Conservation (phyloP, 2,888 invertebrate species). For the Acrobasis repandana region DNA sequence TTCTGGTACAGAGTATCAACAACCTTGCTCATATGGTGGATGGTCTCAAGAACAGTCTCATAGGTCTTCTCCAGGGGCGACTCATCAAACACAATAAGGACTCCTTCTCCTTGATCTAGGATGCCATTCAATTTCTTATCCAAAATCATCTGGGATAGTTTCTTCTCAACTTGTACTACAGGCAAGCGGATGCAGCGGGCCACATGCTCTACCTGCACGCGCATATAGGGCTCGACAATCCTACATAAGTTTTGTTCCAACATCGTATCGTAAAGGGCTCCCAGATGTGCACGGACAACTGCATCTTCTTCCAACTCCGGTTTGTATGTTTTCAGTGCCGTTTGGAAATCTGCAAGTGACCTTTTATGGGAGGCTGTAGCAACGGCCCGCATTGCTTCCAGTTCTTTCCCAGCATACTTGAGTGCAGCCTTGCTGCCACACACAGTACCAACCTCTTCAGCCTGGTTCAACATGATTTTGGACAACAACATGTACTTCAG, state of each 20-base stretch:
- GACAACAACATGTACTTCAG: slow-evolving; percentile 99
- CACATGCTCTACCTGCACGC: slow-evolving; percentile 97
- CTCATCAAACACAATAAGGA: slow-evolving; percentile 98
- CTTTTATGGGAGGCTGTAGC: slow-evolving; percentile 98
- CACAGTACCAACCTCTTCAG: slow-evolving; percentile 97
- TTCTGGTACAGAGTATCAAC: slow-evolving; percentile 99
- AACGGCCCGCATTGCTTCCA: slow-evolving; percentile 99
- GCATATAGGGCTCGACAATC: slow-evolving; percentile 99
- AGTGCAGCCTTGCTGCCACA: slow-evolving; percentile 98
- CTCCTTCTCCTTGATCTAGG: slow-evolving; percentile 98
- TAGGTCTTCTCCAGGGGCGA: slow-evolving; percentile 97
- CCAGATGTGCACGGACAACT: slow-evolving; percentile 98
- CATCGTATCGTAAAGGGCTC: slow-evolving; percentile 98
- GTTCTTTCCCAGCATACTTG: slow-evolving; percentile 96
- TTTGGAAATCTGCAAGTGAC: slow-evolving; percentile 98
- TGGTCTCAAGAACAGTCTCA: slow-evolving; percentile 97
- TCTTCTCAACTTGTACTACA: slow-evolving; percentile 96
- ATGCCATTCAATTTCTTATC: slow-evolving; percentile 99
- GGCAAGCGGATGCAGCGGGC: slow-evolving; percentile 95
- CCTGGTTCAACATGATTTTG: slow-evolving; percentile 98
- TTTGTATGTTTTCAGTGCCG: slow-evolving; percentile 92
- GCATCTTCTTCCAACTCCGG: slow-evolving; percentile 97
- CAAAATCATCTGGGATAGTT: slow-evolving; percentile 99
- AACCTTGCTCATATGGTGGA: slow-evolving; percentile 99
- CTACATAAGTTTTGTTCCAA: slow-evolving; percentile 99